A percentile compares a stretch with the other conserved stretches of the same genome.
These are phyloP conservation scores for Aurelia aurita complex sp. Pacific DNA, from an alignment of 30 jellyfish, hydroid and myxozoan species.

Conservation along the genomic window DNA sequence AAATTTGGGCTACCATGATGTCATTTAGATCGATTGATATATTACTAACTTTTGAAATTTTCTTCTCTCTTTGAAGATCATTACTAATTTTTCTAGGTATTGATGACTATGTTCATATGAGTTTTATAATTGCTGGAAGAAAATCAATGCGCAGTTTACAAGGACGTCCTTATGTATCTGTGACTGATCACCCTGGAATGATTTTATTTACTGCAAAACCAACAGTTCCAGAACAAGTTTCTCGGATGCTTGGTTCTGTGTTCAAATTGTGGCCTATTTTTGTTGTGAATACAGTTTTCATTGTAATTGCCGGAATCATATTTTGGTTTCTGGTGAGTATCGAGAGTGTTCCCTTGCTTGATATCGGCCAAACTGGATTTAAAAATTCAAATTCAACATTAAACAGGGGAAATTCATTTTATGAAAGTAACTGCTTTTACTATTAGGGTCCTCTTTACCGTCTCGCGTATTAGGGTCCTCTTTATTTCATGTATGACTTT, in stretches of 20 bases:
- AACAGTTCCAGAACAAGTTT: constrained; percentile 37
- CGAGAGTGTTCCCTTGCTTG: background rate
- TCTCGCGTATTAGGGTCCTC: background rate
- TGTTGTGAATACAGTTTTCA: constrained; percentile 30
- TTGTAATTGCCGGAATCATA: constrained; percentile 58
- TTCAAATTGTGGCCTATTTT: constrained; percentile 61
- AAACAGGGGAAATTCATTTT: background rate
- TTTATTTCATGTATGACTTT: too few relatives aligned
- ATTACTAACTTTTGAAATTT: too few relatives aligned
- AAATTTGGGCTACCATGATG: too few relatives aligned
- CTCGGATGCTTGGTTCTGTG: constrained; percentile 12
- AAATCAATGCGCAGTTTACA: constrained; percentile 19
- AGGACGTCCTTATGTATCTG: constrained; percentile 49
- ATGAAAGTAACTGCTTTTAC: background rate
- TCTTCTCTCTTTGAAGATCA: too few relatives aligned
- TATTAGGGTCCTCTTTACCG: background rate
- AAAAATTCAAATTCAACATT: background rate
- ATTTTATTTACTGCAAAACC: constrained; percentile 37
- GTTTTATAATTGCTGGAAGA: constrained; percentile 61
- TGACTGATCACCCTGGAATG: constrained; percentile 78
- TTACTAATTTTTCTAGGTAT: constrained; percentile 16
- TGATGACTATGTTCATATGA: constrained; percentile 45
- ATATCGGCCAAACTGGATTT: background rate
- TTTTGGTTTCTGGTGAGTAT: constrained; percentile 51
- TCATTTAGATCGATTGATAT: too few relatives aligned